phyloP scores from a whole-genome alignment of 2,797 vertebrate species.

The Megaceryle alcyon region DNA sequence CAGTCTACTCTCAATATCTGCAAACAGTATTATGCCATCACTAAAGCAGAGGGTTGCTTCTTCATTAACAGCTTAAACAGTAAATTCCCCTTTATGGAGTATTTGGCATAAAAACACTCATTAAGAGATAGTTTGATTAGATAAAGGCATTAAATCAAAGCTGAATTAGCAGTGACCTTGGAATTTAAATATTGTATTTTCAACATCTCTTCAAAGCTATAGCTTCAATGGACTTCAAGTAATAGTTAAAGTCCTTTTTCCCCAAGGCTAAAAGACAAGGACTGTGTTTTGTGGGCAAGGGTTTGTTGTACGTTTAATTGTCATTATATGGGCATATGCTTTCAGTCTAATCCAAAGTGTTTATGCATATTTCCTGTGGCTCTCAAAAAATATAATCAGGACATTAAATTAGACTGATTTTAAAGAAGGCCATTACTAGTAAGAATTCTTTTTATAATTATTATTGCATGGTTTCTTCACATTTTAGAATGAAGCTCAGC shows the following conservation, averaged over 20 bases:
- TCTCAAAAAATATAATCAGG: background rate
- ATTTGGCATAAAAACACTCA: background rate
- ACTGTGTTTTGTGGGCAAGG: background rate
- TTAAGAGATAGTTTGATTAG: background rate
- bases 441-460: background rate
- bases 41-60: background rate
- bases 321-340: background rate
- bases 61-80: background rate
- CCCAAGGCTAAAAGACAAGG: background rate
- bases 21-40: background rate
- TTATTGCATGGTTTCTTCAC: background rate
- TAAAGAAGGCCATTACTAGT: background rate
- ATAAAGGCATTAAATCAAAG: conserved; percentile 48
- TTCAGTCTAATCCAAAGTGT: background rate
- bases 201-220: conserved; percentile 29
- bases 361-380: background rate
- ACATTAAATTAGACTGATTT: background rate
- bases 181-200: conserved; percentile 15
- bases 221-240: background rate
- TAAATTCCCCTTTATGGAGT: background rate
- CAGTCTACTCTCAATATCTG: background rate
- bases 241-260: background rate
- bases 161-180: conserved; percentile 11
- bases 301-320: conserved; percentile 14
- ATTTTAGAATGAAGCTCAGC: background rate